A percentile compares a stretch with the other conserved stretches of the same genome.
Conservation (phyloP, 2,888 invertebrate genomes). For the Hypena proboscidalis region DNA sequence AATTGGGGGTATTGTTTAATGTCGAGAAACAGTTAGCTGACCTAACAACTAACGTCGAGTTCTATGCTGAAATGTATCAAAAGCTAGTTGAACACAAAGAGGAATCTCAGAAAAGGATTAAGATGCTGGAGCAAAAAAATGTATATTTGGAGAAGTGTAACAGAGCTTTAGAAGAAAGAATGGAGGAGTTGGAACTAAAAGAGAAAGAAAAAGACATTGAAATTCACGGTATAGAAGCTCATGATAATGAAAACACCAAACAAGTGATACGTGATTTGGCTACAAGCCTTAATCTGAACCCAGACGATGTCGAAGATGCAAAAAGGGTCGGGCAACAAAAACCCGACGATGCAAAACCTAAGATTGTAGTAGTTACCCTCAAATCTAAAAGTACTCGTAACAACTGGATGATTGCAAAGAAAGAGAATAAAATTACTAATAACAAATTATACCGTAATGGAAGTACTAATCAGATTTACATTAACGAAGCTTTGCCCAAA, state of each 20-base stretch:
- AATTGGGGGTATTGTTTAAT: too few species aligned
- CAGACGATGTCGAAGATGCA: slow-evolving; percentile 15
- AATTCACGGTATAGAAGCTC: slow-evolving; percentile 4
- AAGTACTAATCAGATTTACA: background rate
- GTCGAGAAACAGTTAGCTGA: too few species aligned
- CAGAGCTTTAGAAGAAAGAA: slow-evolving; percentile 21
- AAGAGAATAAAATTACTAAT: slow-evolving; percentile 3
- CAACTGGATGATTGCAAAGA: slow-evolving; percentile 2
- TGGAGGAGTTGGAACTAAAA: slow-evolving; percentile 12
- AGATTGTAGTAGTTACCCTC: slow-evolving; percentile 3
- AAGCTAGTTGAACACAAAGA: slow-evolving; percentile 9
- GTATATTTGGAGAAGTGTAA: slow-evolving; percentile 20
- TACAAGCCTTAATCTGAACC: background rate
- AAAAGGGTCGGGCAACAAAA: slow-evolving; percentile 24
- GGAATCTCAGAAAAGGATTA: slow-evolving; percentile 16
- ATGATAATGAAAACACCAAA: slow-evolving; percentile 3
- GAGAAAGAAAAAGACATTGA: slow-evolving; percentile 18
- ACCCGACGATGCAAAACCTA: slow-evolving; percentile 2
- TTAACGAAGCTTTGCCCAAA: slow-evolving; percentile 6
- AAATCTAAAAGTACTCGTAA: slow-evolving; percentile 1
- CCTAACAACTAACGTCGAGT: too few species aligned
- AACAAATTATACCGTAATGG: background rate
- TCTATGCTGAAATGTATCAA: slow-evolving; percentile 16
- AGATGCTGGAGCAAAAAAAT: slow-evolving; percentile 12
- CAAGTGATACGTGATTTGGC: slow-evolving; percentile 1